Evolutionary conservation across 2,888 invertebrate genomes (phyloP).

Genomic region (Coenonympha arcania): DNA sequence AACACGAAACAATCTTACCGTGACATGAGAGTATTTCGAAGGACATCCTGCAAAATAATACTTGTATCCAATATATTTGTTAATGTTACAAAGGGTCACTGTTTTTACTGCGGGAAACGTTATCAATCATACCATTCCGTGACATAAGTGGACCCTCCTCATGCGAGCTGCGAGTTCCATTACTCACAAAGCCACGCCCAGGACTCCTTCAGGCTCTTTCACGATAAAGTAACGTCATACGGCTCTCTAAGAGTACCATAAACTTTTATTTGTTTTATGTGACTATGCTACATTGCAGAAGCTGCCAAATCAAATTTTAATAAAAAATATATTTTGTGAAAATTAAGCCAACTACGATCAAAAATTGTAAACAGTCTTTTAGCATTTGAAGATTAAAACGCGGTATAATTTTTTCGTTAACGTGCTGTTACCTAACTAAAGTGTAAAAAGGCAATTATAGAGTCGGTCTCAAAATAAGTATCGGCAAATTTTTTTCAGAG

Average conservation of each 20-base stretch:
- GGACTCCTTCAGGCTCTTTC: conserved; percentile 48
- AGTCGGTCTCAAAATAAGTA: no score
- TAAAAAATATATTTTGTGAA: no score
- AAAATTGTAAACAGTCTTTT: no score
- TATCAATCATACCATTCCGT: conserved; percentile 71
- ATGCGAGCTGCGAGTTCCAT: conserved; percentile 67
- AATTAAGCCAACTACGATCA: no score
- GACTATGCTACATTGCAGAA: neutral
- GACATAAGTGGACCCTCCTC: conserved; percentile 74
- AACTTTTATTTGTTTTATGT: conserved; percentile 4
- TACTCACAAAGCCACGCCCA: conserved; percentile 67
- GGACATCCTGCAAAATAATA: conserved; percentile 16
- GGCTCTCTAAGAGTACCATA: conserved; percentile 24
- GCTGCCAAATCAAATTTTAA: no score
- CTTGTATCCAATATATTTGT: conserved; percentile 28
- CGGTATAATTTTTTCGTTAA: no score
- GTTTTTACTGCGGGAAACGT: conserved; percentile 62
- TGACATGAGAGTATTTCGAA: conserved; percentile 8
- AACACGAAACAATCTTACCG: neutral
- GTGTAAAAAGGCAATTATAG: no score
- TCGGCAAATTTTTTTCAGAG: neutral
- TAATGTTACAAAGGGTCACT: conserved; percentile 47
- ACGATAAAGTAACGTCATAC: conserved; percentile 37
- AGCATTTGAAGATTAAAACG: no score
- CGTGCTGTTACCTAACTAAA: no score